Percentiles rank a stretch among this genome's conserved stretches.
Conservation (phyloP, 2,797 vertebrate species). For the Malurus splendens region DNA sequence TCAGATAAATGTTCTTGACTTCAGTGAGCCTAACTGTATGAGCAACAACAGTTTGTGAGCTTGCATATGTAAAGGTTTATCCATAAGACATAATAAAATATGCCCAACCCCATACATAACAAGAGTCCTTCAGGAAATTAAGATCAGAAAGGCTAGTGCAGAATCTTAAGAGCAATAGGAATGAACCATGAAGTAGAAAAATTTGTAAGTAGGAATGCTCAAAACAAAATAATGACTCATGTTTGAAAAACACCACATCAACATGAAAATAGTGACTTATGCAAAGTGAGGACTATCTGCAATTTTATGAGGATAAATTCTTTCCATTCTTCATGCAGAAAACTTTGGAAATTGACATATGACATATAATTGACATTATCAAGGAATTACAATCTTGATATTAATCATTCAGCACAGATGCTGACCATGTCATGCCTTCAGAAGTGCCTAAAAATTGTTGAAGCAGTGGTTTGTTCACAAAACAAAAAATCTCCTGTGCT, state of each 20-base stretch:
- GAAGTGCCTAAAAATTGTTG: not conserved
- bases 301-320: constrained; percentile 32
- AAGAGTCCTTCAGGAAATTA: not conserved
- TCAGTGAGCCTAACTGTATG: not conserved
- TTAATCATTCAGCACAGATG: constrained; percentile 8
- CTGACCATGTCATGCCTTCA: not conserved
- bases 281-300: not conserved
- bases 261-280: not conserved
- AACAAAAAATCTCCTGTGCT: not conserved
- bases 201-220: not conserved
- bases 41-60: not conserved
- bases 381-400: not conserved
- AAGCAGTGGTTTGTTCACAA: constrained; percentile 7
- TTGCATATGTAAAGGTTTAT: not conserved
- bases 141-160: not conserved
- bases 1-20: not conserved
- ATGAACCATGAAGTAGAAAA: not conserved
- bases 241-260: not conserved
- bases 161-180: not conserved
- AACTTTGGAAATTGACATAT: constrained; percentile 1
- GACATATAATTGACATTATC: not conserved
- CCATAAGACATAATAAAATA: not conserved
- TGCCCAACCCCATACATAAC: not conserved
- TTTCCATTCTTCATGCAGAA: not conserved
- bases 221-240: not conserved